phyloP scores from a whole-genome alignment of 1,140 invertebrate species.

The Drosophila asahinai region DNA sequence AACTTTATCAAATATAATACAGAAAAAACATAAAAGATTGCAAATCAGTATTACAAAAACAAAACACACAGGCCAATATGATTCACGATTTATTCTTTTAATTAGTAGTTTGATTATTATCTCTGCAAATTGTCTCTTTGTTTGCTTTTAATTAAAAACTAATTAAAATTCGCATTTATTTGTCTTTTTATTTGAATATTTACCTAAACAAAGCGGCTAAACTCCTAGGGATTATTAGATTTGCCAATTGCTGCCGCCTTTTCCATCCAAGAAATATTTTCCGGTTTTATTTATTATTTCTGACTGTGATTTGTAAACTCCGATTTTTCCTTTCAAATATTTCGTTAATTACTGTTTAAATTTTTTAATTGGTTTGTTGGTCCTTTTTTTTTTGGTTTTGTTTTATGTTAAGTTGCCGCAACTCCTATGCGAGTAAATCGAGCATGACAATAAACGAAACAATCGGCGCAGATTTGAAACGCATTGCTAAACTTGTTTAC shows the following conservation, averaged over 20 bases:
- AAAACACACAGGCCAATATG: not conserved
- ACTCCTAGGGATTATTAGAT: not conserved
- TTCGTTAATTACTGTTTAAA: not conserved
- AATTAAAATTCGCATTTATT: not conserved
- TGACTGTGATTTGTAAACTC: not conserved
- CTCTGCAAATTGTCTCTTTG: not conserved
- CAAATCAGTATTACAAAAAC: too few species aligned
- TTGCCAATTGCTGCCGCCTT: not conserved
- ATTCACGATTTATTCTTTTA: not conserved
- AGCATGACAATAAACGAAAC: conserved; percentile 72
- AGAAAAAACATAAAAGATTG: too few species aligned
- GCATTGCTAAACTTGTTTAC: conserved; percentile 77
- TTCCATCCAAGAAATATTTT: not conserved
- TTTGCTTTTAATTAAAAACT: conserved; percentile 1
- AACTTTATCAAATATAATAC: too few species aligned
- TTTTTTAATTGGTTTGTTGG: conserved; percentile 38
- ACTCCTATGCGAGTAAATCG: conserved; percentile 55
- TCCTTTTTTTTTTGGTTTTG: conserved; percentile 24
- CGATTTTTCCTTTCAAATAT: conserved; percentile 11
- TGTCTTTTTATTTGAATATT: conserved; percentile 1
- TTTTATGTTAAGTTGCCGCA: conserved; percentile 31
- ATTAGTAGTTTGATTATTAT: not conserved
- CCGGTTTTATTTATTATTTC: not conserved
- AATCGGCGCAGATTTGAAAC: conserved; percentile 66
- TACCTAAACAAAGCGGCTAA: conserved; percentile 5